Percentiles rank a stretch among this genome's conserved stretches.
phyloP scores from a whole-genome alignment of 2,797 vertebrate species.

The Yasuhikotakia modesta region DNA sequence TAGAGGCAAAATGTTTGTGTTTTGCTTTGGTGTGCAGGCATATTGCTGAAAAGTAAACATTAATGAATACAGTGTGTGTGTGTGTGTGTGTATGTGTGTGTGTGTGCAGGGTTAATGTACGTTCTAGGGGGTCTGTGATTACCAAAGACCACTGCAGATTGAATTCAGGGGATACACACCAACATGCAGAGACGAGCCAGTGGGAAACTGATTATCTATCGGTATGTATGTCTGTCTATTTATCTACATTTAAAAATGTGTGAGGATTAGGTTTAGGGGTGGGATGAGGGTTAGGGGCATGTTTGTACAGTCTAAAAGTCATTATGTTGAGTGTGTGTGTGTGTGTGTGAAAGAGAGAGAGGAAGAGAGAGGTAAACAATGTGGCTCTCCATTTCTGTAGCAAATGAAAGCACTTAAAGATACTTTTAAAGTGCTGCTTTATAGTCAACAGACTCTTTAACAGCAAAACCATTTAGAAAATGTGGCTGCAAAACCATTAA shows the following conservation, averaged over 20 bases:
- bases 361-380: background rate
- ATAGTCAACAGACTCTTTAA: slow-evolving; percentile 17
- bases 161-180: no score
- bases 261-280: no score
- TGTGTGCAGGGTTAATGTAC: background rate
- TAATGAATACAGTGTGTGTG: slow-evolving; percentile 16
- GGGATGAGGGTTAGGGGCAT: no score
- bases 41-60: slow-evolving; percentile 24
- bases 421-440: background rate
- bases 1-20: slow-evolving; percentile 27
- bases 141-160: no score
- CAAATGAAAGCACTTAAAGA: slow-evolving; percentile 21
- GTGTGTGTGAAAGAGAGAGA: no score
- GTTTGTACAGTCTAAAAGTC: no score
- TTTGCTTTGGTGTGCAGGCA: background rate
- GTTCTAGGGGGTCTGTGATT: background rate
- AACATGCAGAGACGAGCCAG: no score
- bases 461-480: background rate
- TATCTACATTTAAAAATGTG: no score
- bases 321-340: background rate
- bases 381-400: background rate
- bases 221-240: no score
- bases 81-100: background rate
- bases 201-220: no score
- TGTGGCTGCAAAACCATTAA: background rate